Evolutionary conservation across 2,888 invertebrate genomes (phyloP), one percentile per base, ranked within the genome.

Genomic region (Rhogogaster chlorosoma): DNA sequence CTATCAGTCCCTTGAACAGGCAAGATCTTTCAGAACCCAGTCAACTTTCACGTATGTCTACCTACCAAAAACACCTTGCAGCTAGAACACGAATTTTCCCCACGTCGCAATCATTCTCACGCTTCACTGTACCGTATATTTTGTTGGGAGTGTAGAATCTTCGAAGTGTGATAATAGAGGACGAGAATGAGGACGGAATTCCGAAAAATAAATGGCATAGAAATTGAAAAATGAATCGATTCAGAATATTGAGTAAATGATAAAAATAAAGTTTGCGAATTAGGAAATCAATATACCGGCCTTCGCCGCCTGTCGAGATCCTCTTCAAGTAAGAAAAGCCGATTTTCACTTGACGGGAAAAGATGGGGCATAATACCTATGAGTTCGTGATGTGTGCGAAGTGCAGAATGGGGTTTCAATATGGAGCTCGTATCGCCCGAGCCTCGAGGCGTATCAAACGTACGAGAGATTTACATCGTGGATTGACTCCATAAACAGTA

Each of bases 391-490:
- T 67, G 26, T 7, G 67, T 15, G 32, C 26, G 26, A 53, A 61
- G 26, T 61, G 61, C 26, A 67, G 32, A 67, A 67, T 67, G 6
- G 29, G 49, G n/a, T 77, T 45, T 26, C 49, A 53, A 45, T 77
- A 53, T 53, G 77, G 77, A 12, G 5, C 77, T 77, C 77, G 49
- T 77, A 57, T 80, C 32, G 57, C 61, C 38, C 36, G 57, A 78
- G 57, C 22, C 38, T n/a, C 1, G 71, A 18, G 78, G 36, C 22
- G 61, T 80, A 80, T 61, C 36, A 80, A 80, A 61, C 80, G 38
- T 61, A 38, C 32, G 61, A 36, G 29, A 80, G 57, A 80, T 80
- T 80, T 80, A 61, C 80, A 80, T 57, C 80, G 80, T 80, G 80
- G 61, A 61, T 80, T 61, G 80, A 80, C 80, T 80, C n/a, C 10